phyloP scores from a whole-genome alignment of 2,888 invertebrate genomes.

The Nudaria mundana region DNA sequence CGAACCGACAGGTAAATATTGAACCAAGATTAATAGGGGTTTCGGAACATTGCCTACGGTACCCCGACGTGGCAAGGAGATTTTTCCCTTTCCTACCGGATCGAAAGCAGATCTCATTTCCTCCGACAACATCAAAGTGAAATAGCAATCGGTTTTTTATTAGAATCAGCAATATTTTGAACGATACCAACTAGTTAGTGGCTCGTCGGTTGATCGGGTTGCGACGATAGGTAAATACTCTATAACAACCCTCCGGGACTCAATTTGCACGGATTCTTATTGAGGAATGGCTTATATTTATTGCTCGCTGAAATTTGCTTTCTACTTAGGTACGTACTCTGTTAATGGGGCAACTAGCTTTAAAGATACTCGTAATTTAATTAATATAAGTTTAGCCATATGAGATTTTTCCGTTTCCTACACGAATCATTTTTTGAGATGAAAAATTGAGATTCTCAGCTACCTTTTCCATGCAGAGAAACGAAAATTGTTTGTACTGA shows the following conservation, averaged over 20 bases:
- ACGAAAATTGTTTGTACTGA: no score
- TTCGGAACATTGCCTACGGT: slow-evolving; percentile 49
- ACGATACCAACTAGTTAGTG: slow-evolving; percentile 61
- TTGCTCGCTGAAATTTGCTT: slow-evolving; percentile 31
- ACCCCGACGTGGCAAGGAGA: slow-evolving; percentile 68
- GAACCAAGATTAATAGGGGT: slow-evolving; percentile 52
- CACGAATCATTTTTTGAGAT: no score
- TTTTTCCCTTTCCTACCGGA: slow-evolving; percentile 75
- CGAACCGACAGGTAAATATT: slow-evolving; percentile 54
- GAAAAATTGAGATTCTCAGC: no score
- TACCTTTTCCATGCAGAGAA: no score
- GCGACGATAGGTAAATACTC: slow-evolving; percentile 39
- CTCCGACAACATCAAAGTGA: slow-evolving; percentile 80
- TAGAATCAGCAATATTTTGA: slow-evolving; percentile 76
- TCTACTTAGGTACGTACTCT: no score
- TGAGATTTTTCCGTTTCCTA: no score
- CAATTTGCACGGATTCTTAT: slow-evolving; percentile 36
- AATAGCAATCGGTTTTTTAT: slow-evolving; percentile 78
- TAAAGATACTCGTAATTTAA: no score
- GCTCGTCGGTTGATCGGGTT: slow-evolving; percentile 42
- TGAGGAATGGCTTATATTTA: slow-evolving; percentile 32
- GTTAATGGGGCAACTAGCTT: no score
- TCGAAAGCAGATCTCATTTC: slow-evolving; percentile 80
- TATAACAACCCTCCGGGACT: slow-evolving; percentile 26
- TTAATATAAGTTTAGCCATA: no score